phyloP scores from a whole-genome alignment of 1,140 invertebrate genomes.

The Drosophila obscura region DNA sequence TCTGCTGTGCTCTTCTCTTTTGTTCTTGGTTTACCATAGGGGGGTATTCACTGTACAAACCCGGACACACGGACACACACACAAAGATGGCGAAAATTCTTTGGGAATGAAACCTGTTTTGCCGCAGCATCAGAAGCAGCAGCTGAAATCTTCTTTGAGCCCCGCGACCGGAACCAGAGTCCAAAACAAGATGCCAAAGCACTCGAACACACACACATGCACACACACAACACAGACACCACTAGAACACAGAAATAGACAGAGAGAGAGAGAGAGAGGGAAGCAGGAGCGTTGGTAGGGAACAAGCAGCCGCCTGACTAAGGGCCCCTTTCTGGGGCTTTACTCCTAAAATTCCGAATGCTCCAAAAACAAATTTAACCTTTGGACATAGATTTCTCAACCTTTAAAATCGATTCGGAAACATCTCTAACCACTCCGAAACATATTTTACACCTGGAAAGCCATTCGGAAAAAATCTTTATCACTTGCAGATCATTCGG shows the following conservation, averaged over 20 bases:
- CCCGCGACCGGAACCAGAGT: slow-evolving; percentile 56
- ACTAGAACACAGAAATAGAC: not conserved
- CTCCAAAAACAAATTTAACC: too few relatives aligned
- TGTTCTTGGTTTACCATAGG: not conserved
- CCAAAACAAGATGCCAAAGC: slow-evolving; percentile 52
- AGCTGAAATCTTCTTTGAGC: slow-evolving; percentile 56
- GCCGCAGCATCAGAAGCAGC: slow-evolving; percentile 20
- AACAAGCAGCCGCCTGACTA: too few relatives aligned
- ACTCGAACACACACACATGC: not conserved
- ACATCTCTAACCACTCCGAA: too few relatives aligned
- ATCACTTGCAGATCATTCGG: too few relatives aligned
- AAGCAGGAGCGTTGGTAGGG: too few relatives aligned
- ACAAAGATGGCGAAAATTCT: slow-evolving; percentile 67
- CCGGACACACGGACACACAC: slow-evolving; percentile 13
- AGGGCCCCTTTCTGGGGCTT: too few relatives aligned
- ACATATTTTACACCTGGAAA: too few relatives aligned
- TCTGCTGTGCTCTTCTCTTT: not conserved
- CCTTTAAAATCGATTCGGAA: too few relatives aligned
- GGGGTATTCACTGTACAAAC: slow-evolving; percentile 29
- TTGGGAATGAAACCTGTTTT: slow-evolving; percentile 72
- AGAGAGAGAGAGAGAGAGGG: not conserved
- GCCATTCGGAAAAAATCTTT: too few relatives aligned
- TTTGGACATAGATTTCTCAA: too few relatives aligned
- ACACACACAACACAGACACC: too few relatives aligned
- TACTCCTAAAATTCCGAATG: too few relatives aligned